Conservation (phyloP, 2,888 invertebrate species). For the Euphydryas editha region DNA sequence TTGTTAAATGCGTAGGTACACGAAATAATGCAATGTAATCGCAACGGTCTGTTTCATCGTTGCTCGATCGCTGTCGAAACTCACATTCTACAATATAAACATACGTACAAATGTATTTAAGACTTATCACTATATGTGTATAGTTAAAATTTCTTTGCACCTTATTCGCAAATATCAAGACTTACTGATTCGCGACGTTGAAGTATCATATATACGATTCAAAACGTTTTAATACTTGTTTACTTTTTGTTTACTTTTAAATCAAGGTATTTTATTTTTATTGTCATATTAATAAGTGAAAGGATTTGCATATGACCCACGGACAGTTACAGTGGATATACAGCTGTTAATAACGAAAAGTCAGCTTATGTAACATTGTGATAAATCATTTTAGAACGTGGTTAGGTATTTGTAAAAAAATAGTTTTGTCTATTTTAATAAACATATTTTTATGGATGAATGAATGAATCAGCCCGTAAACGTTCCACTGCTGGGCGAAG, state of each 20-base stretch:
- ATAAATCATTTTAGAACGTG: too few species aligned
- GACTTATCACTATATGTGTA: slow-evolving; percentile 8
- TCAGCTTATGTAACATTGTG: neutral
- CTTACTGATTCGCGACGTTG: neutral
- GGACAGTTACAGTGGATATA: neutral
- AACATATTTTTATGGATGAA: too few species aligned
- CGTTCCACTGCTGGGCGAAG: too few species aligned
- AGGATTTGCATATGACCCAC: neutral
- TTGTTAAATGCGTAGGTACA: neutral
- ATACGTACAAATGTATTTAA: slow-evolving; percentile 6
- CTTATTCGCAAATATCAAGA: neutral
- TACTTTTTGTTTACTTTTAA: neutral
- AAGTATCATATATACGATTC: neutral
- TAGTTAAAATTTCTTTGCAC: slow-evolving; percentile 4
- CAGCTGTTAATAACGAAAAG: neutral
- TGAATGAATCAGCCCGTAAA: too few species aligned
- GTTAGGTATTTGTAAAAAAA: too few species aligned
- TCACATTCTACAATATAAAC: slow-evolving; percentile 23
- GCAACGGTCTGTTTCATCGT: slow-evolving; percentile 40
- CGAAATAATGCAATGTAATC: slow-evolving; percentile 24
- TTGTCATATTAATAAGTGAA: neutral
- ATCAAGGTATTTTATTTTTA: neutral
- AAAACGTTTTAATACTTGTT: slow-evolving; percentile 1
- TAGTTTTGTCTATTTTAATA: too few species aligned
- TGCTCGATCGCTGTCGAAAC: slow-evolving; percentile 38